Evolutionary conservation across 2,797 vertebrate species (phyloP).

Genomic region (Otolemur crassicaudatus): DNA sequence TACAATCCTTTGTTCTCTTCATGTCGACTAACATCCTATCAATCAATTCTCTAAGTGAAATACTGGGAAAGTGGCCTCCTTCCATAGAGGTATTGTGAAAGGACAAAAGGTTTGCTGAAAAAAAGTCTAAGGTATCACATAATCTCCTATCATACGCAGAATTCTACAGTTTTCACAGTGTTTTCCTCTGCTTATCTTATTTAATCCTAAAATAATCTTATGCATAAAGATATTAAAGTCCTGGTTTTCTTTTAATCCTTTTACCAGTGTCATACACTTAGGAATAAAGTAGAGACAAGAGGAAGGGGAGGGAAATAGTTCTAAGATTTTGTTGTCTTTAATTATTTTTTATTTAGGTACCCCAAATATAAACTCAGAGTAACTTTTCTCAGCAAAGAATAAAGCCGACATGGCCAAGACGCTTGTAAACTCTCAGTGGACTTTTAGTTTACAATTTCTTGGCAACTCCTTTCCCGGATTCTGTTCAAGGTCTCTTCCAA

Average conservation of each 20-base stretch:
- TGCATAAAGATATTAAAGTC: neutral
- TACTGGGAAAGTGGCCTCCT: neutral
- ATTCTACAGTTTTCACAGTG: neutral
- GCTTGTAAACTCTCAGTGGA: neutral
- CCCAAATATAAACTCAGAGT: constrained; percentile 28
- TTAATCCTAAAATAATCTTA: neutral
- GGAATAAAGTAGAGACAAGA: neutral
- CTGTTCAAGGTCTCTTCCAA: neutral
- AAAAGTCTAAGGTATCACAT: neutral
- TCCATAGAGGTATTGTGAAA: neutral
- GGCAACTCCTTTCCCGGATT: constrained; percentile 46
- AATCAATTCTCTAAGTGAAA: neutral
- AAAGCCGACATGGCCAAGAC: constrained; percentile 13
- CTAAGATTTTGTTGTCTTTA: neutral
- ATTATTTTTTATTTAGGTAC: neutral
- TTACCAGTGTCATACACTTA: neutral
- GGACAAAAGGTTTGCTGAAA: neutral
- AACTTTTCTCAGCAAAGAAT: neutral
- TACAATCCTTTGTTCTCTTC: neutral
- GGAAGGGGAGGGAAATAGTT: neutral
- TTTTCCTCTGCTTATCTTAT: neutral
- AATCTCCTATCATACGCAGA: neutral
- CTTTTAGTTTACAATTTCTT: constrained; percentile 21
- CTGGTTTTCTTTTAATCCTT: neutral
- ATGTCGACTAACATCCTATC: neutral